These are phyloP conservation scores for Seriola rivoliana DNA, from an alignment of 2,113 vertebrate genomes.

Conservation along the genomic window DNA sequence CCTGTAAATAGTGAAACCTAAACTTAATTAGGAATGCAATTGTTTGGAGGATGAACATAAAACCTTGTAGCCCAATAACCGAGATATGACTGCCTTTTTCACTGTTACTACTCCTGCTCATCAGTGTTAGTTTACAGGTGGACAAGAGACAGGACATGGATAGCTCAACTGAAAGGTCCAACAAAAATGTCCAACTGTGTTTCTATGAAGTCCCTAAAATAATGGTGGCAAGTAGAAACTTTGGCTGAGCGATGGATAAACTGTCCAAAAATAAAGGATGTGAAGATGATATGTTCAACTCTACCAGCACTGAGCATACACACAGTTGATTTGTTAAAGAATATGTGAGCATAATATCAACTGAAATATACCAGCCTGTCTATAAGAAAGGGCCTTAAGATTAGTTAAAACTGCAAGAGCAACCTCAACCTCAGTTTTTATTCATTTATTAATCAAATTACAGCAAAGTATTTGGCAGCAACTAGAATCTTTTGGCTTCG, in stretches of 20 bases:
- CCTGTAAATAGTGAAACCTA: background rate
- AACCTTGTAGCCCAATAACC: background rate
- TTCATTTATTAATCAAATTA: no score
- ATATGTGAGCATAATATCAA: background rate
- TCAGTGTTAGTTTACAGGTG: background rate
- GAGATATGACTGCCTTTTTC: background rate
- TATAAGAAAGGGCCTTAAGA: background rate
- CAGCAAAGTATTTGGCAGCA: no score
- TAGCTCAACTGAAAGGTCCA: background rate
- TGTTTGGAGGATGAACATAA: constrained; percentile 11
- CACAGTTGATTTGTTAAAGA: no score
- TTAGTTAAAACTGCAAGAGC: background rate
- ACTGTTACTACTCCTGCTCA: background rate
- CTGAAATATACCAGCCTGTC: background rate
- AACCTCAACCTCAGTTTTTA: no score
- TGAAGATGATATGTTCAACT: no score
- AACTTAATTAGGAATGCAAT: constrained; percentile 8
- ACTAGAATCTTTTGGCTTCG: no score
- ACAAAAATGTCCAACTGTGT: background rate
- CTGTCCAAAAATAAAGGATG: no score
- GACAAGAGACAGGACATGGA: background rate
- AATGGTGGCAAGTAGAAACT: no score
- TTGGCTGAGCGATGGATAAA: no score
- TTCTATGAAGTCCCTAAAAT: no score
- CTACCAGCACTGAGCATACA: no score